These are phyloP conservation scores for Polypedilum pembai DNA, from an alignment of 1,140 invertebrate species.

Conservation along the genomic window DNA sequence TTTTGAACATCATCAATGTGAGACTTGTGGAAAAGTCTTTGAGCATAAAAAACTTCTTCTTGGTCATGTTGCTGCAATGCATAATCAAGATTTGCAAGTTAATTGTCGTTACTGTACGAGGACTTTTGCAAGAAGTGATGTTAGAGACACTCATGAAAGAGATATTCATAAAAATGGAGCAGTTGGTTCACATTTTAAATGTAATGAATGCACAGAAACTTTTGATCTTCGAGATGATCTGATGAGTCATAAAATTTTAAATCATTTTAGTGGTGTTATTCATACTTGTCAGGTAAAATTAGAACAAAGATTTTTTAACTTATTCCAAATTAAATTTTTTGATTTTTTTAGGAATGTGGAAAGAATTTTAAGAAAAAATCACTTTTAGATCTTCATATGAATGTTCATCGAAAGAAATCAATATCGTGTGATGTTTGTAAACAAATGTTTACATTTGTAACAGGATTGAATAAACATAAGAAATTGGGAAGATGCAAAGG, in stretches of 20 bases:
- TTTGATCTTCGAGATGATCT: not conserved
- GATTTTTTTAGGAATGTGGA: not conserved
- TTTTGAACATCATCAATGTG: conserved; percentile 15
- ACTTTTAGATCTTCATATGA: not conserved
- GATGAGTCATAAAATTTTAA: conserved; percentile 13
- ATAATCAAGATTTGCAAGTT: not conserved
- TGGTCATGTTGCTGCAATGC: conserved; percentile 3
- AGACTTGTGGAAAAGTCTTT: not conserved
- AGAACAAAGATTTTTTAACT: too few species aligned
- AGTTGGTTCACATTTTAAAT: not conserved
- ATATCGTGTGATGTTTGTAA: conserved; percentile 5
- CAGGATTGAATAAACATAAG: conserved; percentile 1
- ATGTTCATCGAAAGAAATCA: not conserved
- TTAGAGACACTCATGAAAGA: not conserved
- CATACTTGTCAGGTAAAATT: conserved; percentile 7
- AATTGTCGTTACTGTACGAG: not conserved
- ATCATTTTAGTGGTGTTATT: not conserved
- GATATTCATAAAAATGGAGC: not conserved
- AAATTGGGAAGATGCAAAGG: conserved; percentile 20
- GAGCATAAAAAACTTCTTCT: not conserved
- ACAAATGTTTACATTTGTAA: not conserved
- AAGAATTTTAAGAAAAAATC: conserved; percentile 2
- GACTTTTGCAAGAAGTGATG: conserved; percentile 3
- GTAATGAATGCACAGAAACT: not conserved
- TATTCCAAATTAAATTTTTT: not conserved